A percentile compares a stretch with the other conserved stretches of the same genome.
Evolutionary conservation across 2,113 vertebrate species (phyloP).

Genomic region (Cyphomyrus plagiostoma): DNA sequence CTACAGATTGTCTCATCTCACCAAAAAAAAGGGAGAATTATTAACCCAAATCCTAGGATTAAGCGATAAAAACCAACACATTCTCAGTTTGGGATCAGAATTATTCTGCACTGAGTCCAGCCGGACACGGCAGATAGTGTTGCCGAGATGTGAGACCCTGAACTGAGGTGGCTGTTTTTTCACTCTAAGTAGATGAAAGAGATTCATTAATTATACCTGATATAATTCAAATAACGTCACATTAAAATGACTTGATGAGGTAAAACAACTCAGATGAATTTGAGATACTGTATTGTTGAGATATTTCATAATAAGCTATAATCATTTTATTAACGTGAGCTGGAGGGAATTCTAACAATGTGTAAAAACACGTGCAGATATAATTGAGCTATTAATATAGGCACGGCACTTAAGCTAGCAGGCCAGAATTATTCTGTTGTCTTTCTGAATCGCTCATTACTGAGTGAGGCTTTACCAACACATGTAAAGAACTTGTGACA

Average conservation of each 20-base stretch:
- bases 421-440: background rate
- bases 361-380: background rate
- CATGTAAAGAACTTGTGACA: background rate
- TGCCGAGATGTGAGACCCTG: background rate
- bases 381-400: conserved; percentile 9
- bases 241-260: background rate
- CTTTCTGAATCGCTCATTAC: background rate
- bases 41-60: conserved; percentile 49
- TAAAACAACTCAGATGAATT: background rate
- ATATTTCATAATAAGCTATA: background rate
- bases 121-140: background rate
- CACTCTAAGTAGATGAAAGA: background rate
- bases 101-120: background rate
- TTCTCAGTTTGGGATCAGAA: background rate
- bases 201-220: background rate
- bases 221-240: background rate
- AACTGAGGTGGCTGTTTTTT: background rate
- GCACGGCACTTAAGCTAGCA: background rate
- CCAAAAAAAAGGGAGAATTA: conserved; percentile 23
- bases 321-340: background rate
- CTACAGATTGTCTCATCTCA: conserved; percentile 53
- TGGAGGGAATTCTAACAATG: conserved; percentile 11
- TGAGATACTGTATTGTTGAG: background rate
- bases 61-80: background rate
- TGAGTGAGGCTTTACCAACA: background rate